Evolutionary conservation across 2,888 invertebrate species (phyloP).

Genomic region (Limnephilus marmoratus): DNA sequence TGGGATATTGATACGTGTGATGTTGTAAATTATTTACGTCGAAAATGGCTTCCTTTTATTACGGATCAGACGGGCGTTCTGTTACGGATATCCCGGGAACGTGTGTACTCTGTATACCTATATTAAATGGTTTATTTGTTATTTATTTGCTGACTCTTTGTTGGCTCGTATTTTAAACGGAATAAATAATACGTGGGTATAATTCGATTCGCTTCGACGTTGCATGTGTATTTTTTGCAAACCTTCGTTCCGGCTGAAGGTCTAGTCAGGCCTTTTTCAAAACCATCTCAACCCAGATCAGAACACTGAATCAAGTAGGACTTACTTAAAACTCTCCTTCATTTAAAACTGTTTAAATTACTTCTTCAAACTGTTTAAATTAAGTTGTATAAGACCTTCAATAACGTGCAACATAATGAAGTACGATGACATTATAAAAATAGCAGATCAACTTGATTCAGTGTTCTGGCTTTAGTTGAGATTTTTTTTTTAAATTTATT

Average conservation of each 20-base stretch:
- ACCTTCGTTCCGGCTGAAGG: not conserved
- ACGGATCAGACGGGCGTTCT: slow-evolving; percentile 42
- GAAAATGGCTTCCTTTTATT: slow-evolving; percentile 52
- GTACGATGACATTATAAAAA: no score
- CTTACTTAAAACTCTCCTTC: no score
- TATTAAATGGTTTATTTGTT: not conserved
- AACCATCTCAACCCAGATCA: no score
- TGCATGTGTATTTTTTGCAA: not conserved
- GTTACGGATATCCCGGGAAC: not conserved
- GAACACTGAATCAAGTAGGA: no score
- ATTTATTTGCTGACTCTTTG: not conserved
- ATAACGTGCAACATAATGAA: no score
- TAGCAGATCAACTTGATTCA: no score
- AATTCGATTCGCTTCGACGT: not conserved
- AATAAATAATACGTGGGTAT: not conserved
- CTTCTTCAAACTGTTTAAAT: no score
- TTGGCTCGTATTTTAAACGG: not conserved
- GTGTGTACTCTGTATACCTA: not conserved
- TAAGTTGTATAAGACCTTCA: no score
- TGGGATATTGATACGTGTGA: slow-evolving; percentile 33
- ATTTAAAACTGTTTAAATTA: no score
- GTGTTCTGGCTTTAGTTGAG: no score
- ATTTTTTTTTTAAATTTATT: no score
- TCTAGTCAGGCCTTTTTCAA: not conserved
- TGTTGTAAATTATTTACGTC: slow-evolving; percentile 49